These are phyloP conservation scores for Gymnopithys bicolor DNA, from an alignment of 2,797 vertebrate genomes.

Conservation along the genomic window DNA sequence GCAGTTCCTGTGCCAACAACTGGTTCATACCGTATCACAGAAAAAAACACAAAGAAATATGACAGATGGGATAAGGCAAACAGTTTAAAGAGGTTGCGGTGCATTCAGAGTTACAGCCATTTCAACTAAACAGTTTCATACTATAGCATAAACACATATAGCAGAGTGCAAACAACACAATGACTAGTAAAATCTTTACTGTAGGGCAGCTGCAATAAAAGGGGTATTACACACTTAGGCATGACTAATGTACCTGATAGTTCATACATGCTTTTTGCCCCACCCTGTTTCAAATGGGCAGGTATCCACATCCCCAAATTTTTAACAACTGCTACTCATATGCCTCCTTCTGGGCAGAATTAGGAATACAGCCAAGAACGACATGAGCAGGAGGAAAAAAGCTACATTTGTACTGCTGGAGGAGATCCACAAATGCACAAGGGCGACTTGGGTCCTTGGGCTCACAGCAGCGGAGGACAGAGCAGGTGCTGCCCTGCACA, in stretches of 20 bases:
- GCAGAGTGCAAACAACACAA: background rate
- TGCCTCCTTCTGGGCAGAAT: background rate
- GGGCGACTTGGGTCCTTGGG: background rate
- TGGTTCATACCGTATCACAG: background rate
- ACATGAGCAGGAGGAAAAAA: background rate
- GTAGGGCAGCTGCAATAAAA: background rate
- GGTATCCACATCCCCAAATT: background rate
- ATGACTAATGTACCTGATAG: background rate
- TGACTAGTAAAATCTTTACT: background rate
- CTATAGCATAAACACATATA: background rate
- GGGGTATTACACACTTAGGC: background rate
- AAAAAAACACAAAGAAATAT: background rate
- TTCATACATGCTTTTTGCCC: background rate
- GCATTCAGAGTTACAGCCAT: background rate
- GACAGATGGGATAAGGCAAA: background rate
- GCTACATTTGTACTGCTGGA: background rate
- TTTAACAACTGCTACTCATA: background rate
- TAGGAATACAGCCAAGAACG: background rate
- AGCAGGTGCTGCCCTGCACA: background rate
- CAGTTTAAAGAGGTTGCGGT: background rate
- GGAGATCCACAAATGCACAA: background rate
- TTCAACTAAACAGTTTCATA: background rate
- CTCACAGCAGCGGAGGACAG: accelerated
- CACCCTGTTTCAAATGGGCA: background rate
- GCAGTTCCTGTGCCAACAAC: background rate